phyloP scores from a whole-genome alignment of 2,797 vertebrate species.

The Pseudotriccus pelzelni region DNA sequence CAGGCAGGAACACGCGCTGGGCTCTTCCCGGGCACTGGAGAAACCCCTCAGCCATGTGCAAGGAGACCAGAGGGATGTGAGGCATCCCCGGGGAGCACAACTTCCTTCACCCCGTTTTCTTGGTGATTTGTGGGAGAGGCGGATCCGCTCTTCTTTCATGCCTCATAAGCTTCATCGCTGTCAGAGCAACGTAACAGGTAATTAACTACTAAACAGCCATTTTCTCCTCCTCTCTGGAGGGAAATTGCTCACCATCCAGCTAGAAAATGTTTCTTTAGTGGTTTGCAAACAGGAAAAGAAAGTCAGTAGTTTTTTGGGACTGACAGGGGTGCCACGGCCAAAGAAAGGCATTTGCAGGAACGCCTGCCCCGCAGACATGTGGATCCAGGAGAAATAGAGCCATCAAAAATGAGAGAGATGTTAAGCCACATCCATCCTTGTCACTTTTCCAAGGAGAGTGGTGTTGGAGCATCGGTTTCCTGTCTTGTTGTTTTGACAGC shows the following conservation, averaged over 20 bases:
- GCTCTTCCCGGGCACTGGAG: neutral
- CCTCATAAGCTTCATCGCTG: conserved; percentile 66
- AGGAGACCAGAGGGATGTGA: neutral
- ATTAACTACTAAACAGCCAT: conserved; percentile 73
- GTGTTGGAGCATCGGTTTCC: neutral
- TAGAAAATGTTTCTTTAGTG: conserved; percentile 67
- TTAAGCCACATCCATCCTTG: neutral
- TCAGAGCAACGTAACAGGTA: conserved; percentile 69
- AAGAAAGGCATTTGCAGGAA: neutral
- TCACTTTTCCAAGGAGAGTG: neutral
- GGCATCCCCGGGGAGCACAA: neutral
- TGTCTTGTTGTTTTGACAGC: neutral
- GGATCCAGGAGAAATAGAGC: neutral
- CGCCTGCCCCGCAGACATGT: rapidly evolving
- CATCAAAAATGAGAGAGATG: neutral
- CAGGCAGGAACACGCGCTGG: neutral
- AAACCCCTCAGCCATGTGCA: neutral
- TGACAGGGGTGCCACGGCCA: neutral
- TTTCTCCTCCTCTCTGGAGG: conserved; percentile 66
- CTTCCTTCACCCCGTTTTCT: conserved; percentile 28
- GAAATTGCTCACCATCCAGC: conserved; percentile 61
- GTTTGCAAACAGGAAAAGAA: conserved; percentile 42
- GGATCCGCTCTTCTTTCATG: conserved; percentile 36
- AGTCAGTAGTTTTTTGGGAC: neutral
- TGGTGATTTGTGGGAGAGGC: conserved; percentile 1